Conservation (phyloP, 2,113 vertebrate genomes). For the Tragelaphus buxtoni region DNA sequence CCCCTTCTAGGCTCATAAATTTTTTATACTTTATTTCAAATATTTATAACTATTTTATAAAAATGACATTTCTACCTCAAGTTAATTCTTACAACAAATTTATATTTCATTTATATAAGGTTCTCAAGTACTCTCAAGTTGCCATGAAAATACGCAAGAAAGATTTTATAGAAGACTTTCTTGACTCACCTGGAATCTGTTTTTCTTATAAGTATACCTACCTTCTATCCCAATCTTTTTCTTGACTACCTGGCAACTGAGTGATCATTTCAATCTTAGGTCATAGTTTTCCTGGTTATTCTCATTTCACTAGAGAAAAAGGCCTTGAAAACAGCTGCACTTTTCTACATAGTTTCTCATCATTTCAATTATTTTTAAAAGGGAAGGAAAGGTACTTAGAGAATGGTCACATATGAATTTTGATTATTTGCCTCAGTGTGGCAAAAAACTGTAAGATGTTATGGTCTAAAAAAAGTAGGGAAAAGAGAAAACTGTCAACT, state of each 20-base stretch:
- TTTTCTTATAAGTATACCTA: not conserved
- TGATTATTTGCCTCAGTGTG: not conserved
- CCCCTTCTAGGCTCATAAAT: not conserved
- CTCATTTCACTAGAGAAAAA: not conserved
- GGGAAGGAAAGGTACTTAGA: not conserved
- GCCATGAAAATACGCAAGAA: not conserved
- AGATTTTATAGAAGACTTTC: not conserved
- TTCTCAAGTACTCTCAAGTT: not conserved
- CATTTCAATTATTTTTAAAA: slow-evolving; percentile 1
- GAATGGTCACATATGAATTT: not conserved
- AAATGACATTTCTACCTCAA: not conserved
- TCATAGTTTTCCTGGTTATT: not conserved
- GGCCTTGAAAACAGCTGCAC: not conserved
- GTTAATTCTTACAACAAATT: slow-evolving; percentile 1
- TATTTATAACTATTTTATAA: not conserved
- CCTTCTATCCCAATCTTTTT: not conserved
- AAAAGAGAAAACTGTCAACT: not conserved
- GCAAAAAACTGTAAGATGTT: not conserved
- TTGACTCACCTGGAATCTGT: not conserved
- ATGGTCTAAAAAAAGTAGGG: not conserved
- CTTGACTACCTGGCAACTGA: not conserved
- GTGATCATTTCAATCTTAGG: not conserved
- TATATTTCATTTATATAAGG: not conserved
- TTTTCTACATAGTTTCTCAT: not conserved
- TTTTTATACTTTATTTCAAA: not conserved